Evolutionary conservation across 2,113 vertebrate genomes (phyloP), one percentile per base, ranked within the genome.

Genomic region (Salminus brasiliensis): DNA sequence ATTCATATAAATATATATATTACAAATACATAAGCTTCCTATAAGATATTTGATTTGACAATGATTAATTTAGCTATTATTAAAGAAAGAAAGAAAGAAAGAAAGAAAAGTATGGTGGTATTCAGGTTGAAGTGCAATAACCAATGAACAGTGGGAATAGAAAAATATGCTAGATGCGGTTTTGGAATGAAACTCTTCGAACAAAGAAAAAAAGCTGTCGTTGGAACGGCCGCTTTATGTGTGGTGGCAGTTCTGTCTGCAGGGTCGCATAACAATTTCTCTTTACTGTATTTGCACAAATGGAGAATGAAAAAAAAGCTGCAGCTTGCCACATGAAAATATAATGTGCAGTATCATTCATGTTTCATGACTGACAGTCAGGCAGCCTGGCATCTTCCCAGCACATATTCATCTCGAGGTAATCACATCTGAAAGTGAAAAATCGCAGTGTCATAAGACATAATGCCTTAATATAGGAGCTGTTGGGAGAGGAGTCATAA

Each of bases 281-380:
- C n/a, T n/a, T 27, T 11, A 41, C 47, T 49, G 47, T 4, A 6
- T 1, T 21, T 21, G 15, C 47, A 49, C 47, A 49, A 18, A 55
- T n/a, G 1, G 18, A n/a, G 47, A 21, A 21, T 4, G 18, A 52
- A 55, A 55, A 55, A 55, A 55, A 55, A 53, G 23, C 7, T 7
- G 1, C 52, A 55, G n/a, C 21, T n/a, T 25, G n/a, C 23, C n/a
- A 10, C 29, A 60, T 30, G 25, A 60, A 60, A 60, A 60, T 30
- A 60, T 60, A 60, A 30, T 60, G 25, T 55, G 52, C 10, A n/a
- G 52, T n/a, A 55, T 55, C 52, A 55, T 55, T 68, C 34, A 36
- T 76, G 32, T 49, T 36, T 76, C 13, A 29, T 39, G 34, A 30
- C 69, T 32, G 66, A 78, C 66, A 59, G 65, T 25, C n/a, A 55